Conservation (phyloP, 2,797 vertebrate species). For the Crenuchus spilurus region DNA sequence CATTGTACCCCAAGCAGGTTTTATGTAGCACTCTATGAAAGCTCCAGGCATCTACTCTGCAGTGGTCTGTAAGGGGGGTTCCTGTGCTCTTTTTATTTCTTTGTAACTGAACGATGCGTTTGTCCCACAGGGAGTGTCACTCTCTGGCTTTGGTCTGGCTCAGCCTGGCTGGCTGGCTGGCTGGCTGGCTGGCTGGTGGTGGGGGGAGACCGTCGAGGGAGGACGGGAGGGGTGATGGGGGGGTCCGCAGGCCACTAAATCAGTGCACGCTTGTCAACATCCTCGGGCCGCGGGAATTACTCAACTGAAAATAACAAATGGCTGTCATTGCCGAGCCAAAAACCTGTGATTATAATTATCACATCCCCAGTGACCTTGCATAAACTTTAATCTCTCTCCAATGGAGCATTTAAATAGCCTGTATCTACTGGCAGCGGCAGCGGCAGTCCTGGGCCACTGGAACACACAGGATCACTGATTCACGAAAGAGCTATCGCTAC, state of each 20-base stretch:
- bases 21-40: constrained; percentile 1
- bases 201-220: constrained; percentile 59
- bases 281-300: constrained; percentile 90
- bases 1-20: background rate
- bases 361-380: constrained; percentile 99
- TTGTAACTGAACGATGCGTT: constrained; percentile 56
- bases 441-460: constrained; percentile 69
- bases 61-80: constrained; percentile 19
- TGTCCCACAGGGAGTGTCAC: constrained; percentile 61
- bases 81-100: constrained; percentile 14
- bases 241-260: constrained; percentile 89
- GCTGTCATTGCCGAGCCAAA: constrained; percentile 99
- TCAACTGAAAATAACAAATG: constrained; percentile 99
- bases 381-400: constrained; percentile 99
- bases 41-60: background rate
- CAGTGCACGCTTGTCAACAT: constrained; percentile 98
- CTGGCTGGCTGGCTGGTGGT: constrained; percentile 63
- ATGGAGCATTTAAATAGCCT: constrained; percentile 99
- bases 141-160: constrained; percentile 54
- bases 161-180: constrained; percentile 65
- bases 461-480: constrained; percentile 75
- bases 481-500: constrained; percentile 74
- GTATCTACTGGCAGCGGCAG: constrained; percentile 77
- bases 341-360: constrained; percentile 99
- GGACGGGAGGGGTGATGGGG: constrained; percentile 53